Evolutionary conservation across 2,888 invertebrate genomes (phyloP), one percentile per base, ranked within the genome.

Genomic region (Drosophila mettleri): DNA sequence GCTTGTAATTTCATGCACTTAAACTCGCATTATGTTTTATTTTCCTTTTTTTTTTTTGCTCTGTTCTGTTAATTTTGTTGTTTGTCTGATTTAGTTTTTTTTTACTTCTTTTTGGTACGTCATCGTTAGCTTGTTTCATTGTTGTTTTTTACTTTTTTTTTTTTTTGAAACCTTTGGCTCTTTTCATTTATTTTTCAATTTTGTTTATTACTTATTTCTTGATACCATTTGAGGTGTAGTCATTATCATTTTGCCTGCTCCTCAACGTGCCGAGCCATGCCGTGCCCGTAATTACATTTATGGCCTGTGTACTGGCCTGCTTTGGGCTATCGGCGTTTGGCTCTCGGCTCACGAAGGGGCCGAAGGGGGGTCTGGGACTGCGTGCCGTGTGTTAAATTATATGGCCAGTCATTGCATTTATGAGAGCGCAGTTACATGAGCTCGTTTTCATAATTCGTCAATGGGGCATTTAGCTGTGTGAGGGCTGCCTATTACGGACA

Each of bases 1-100:
- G 71, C 70, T 70, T 69, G 69, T 85, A 86, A 85, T 86, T 85
- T 85, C 72, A 86, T 84, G 85, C 84, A 85, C 80, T 86, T 85
- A 84, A 84, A 78, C 84, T 85, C 80, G 78, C 80, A 80, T 83
- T 83, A 82, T 70, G 59, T 68, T 34, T 58, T 34, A 22, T 49
- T 34, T 39, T 53, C 22, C 20, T 38, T 31, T 18, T 55, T 41
- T 14, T 36, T 65, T 74, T 70, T 62, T 59, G 51, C 66, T 70
- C 51, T 67, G 55, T 78, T 82, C 68, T 79, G 74, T 81, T 82
- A 81, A 85, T 73, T 85, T 75, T 60, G 79, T 66, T 85, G 80
- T 75, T 85, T 81, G 80, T 85, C 86, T 75, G 86, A 85, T 82
- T 83, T 77, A 62, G 62, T 70, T 70, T 66, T 65, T 59, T 78